These are phyloP conservation scores for Eupithecia pulchellata DNA, from an alignment of 2,888 invertebrate genomes.

Conservation along the genomic window DNA sequence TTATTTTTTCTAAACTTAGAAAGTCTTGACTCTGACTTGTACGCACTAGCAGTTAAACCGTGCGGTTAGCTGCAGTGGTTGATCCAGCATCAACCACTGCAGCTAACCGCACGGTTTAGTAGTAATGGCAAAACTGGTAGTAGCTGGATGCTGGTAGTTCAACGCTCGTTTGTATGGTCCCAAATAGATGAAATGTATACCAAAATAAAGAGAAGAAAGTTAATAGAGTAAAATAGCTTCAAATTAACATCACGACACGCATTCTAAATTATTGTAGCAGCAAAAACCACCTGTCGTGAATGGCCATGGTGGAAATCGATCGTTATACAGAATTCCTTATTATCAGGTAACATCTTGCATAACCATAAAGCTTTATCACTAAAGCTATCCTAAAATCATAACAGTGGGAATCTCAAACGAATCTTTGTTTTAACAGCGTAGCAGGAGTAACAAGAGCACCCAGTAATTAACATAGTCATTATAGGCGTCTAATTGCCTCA, in stretches of 20 bases:
- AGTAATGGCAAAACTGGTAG: no score
- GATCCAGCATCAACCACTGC: no score
- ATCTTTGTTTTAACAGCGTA: constrained; percentile 78
- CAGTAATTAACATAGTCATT: constrained; percentile 84
- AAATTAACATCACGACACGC: neutral
- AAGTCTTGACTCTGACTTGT: no score
- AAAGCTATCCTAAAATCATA: constrained; percentile 50
- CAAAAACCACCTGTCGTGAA: no score
- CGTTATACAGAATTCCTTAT: neutral
- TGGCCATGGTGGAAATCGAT: neutral
- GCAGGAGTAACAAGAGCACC: constrained; percentile 78
- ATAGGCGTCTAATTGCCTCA: constrained; percentile 82
- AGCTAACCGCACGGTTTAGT: no score
- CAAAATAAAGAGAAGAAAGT: neutral
- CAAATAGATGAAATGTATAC: neutral
- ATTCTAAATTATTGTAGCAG: neutral
- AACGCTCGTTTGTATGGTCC: neutral
- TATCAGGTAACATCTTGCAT: constrained; percentile 8
- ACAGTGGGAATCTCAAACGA: constrained; percentile 56
- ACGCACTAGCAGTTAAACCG: no score
- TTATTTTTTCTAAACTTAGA: no score
- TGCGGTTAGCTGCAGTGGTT: no score
- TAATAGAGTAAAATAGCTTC: neutral
- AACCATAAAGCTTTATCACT: constrained; percentile 4
- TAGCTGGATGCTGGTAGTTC: no score